Evolutionary conservation across 2,113 vertebrate genomes (phyloP).

Genomic region (Corvus moneduloides): DNA sequence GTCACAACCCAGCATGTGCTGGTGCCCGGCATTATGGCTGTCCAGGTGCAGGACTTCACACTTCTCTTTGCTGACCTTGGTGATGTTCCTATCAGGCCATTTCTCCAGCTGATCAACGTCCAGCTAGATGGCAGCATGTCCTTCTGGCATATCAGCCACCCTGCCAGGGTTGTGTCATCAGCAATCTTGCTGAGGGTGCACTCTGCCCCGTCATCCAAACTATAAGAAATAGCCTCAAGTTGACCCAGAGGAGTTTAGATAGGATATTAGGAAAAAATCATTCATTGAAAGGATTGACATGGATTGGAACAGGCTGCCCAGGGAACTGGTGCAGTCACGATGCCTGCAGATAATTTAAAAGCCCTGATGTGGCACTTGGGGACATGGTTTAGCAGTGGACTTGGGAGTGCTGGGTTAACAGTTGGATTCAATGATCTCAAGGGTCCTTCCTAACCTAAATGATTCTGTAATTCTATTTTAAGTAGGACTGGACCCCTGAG

Average conservation of each 20-base stretch:
- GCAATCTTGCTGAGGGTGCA: too few species aligned
- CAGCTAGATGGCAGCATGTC: background rate
- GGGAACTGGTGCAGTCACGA: background rate
- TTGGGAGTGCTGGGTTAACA: background rate
- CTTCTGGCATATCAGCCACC: background rate
- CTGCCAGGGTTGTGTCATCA: background rate
- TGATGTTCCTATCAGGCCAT: background rate
- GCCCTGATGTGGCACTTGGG: background rate
- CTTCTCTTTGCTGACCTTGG: background rate
- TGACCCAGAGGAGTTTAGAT: background rate
- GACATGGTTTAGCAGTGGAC: background rate
- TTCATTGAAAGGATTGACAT: background rate
- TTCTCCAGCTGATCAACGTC: accelerated
- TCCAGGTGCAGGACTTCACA: background rate
- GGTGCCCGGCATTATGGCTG: background rate
- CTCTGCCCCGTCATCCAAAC: background rate
- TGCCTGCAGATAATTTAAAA: too few species aligned
- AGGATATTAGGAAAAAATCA: background rate
- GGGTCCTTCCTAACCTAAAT: background rate
- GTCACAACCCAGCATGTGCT: background rate
- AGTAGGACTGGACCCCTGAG: background rate
- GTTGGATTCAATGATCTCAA: background rate
- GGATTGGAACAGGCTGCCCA: background rate
- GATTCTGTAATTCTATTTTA: background rate
- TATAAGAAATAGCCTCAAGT: background rate